Conservation (phyloP, 2,797 vertebrate genomes). For the Simalia tracyae region DNA sequence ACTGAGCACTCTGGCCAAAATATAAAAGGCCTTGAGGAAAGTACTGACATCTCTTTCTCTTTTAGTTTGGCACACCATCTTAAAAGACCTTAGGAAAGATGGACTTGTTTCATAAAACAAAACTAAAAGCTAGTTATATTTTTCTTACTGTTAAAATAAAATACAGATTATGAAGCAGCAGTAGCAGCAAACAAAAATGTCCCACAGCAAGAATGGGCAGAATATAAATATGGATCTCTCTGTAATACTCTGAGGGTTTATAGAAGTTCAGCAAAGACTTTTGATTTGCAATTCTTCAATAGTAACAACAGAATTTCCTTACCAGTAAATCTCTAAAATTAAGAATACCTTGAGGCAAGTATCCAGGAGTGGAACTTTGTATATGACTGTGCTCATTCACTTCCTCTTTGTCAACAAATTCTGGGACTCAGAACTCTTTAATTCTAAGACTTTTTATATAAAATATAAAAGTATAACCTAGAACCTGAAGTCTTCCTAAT, state of each 20-base stretch:
- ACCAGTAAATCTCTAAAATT: background rate
- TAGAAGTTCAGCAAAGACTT: background rate
- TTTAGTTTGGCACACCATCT: background rate
- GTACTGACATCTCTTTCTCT: background rate
- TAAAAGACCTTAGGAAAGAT: background rate
- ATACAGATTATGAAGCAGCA: background rate
- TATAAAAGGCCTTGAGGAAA: background rate
- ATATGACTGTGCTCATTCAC: background rate
- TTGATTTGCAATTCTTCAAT: background rate
- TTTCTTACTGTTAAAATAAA: background rate
- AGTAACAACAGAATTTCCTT: background rate
- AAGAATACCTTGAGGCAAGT: background rate
- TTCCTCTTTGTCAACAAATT: background rate
- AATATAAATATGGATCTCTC: background rate
- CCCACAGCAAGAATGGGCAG: background rate
- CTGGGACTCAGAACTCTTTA: background rate
- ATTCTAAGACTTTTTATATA: background rate
- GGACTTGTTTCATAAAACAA: background rate
- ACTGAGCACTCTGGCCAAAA: background rate
- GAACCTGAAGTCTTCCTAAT: too few species aligned
- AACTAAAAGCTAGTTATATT: background rate
- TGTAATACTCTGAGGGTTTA: background rate
- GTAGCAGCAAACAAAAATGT: background rate
- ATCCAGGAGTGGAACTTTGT: background rate
- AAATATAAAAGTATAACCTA: background rate